These are phyloP conservation scores for Penaeus indicus DNA, from an alignment of 1,140 invertebrate species.

Conservation along the genomic window DNA sequence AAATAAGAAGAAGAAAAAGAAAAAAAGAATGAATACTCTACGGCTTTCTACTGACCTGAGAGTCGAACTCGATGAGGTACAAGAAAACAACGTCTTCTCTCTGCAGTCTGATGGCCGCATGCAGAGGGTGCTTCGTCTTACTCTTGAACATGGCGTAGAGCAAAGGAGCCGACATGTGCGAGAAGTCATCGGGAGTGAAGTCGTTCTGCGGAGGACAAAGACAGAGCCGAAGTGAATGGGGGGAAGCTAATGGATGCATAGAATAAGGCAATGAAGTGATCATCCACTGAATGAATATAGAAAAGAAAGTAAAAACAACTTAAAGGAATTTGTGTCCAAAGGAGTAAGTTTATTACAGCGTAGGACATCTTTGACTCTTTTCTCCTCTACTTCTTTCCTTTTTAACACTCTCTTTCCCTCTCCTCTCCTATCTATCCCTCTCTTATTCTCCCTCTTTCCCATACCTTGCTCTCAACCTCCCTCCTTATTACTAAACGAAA, in stretches of 20 bases:
- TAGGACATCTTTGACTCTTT: too few relatives aligned
- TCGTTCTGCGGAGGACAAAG: conserved; percentile 77
- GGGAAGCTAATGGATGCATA: background rate
- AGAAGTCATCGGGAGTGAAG: conserved; percentile 91
- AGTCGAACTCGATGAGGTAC: conserved; percentile 90
- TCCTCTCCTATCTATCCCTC: too few relatives aligned
- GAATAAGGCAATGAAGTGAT: too few relatives aligned
- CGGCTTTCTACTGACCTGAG: conserved; percentile 78
- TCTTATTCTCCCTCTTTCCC: too few relatives aligned
- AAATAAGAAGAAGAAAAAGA: background rate
- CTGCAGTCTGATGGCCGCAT: conserved; percentile 87
- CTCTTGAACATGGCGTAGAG: conserved; percentile 91
- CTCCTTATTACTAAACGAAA: too few relatives aligned
- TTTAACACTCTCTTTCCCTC: too few relatives aligned
- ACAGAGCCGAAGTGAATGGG: background rate
- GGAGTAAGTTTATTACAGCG: too few relatives aligned
- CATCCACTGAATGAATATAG: background rate
- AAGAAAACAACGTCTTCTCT: conserved; percentile 95
- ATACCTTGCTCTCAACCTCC: too few relatives aligned
- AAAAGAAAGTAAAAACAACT: background rate
- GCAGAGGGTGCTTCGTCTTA: conserved; percentile 89
- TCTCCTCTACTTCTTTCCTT: too few relatives aligned
- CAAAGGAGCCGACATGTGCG: conserved; percentile 89
- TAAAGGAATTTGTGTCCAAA: background rate
- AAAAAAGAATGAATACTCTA: background rate